phyloP scores from a whole-genome alignment of 2,888 invertebrate genomes.

The Drosophila colorata region DNA sequence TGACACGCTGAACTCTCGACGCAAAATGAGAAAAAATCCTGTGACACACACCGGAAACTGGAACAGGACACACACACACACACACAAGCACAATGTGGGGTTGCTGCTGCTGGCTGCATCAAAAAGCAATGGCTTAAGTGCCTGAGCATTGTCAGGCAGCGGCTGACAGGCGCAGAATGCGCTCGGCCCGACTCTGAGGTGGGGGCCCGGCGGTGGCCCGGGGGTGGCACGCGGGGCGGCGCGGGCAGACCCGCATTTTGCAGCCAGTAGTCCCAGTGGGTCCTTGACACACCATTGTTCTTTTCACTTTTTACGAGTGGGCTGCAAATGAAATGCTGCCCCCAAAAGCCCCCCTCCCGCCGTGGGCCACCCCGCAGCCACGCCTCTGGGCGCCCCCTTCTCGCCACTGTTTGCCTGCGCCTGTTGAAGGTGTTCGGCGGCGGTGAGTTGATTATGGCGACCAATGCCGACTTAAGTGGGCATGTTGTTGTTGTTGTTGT shows the following conservation, averaged over 20 bases:
- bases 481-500: slow-evolving; percentile 33
- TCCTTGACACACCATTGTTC: slow-evolving; percentile 72
- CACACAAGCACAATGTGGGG: background rate
- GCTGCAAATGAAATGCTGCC: slow-evolving; percentile 70
- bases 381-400: no score
- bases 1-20: slow-evolving; percentile 77
- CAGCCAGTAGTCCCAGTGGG: slow-evolving; percentile 42
- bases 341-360: background rate
- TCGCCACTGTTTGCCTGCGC: background rate
- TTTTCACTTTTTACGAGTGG: slow-evolving; percentile 73
- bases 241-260: slow-evolving; percentile 39
- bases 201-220: background rate
- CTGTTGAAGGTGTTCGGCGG: slow-evolving; percentile 66
- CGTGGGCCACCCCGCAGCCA: background rate
- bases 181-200: slow-evolving; percentile 3
- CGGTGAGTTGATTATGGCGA: slow-evolving; percentile 71
- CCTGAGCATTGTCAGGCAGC: slow-evolving; percentile 67
- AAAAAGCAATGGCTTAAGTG: slow-evolving; percentile 79
- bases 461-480: slow-evolving; percentile 73
- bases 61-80: slow-evolving; percentile 49
- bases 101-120: slow-evolving; percentile 52
- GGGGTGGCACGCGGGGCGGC: background rate
- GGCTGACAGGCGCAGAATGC: slow-evolving; percentile 68
- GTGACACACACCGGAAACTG: slow-evolving; percentile 76
- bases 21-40: slow-evolving; percentile 74